These are phyloP conservation scores for Stegastes partitus DNA, from an alignment of 2,113 vertebrate species.

Conservation along the genomic window DNA sequence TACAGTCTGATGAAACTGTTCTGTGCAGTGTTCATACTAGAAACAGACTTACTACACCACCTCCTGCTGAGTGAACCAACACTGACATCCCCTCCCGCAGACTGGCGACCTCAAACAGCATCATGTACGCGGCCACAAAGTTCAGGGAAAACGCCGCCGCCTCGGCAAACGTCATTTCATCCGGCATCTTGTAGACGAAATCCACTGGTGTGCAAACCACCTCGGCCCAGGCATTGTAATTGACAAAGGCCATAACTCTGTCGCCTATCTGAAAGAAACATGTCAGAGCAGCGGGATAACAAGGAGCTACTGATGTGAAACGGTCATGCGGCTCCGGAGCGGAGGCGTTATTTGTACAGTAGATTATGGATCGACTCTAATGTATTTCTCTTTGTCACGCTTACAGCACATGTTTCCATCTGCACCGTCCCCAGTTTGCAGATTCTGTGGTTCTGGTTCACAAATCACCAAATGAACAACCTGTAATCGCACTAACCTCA, in stretches of 20 bases:
- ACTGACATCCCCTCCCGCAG: conserved; percentile 98
- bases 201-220: conserved; percentile 93
- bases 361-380: not conserved
- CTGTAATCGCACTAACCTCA: conserved; percentile 87
- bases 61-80: conserved; percentile 96
- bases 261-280: conserved; percentile 91
- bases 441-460: not conserved
- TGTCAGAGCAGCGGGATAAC: conserved; percentile 8
- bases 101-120: conserved; percentile 98
- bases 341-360: not conserved
- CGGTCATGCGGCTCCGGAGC: not conserved
- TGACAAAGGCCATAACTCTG: conserved; percentile 96
- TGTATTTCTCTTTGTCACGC: not conserved
- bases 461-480: not conserved
- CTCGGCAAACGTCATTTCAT: conserved; percentile 96
- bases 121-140: conserved; percentile 98
- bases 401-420: not conserved
- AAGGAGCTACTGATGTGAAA: not conserved
- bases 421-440: not conserved
- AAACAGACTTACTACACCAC: conserved; percentile 91
- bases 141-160: conserved; percentile 96
- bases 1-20: not conserved
- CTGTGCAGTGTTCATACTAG: not conserved
- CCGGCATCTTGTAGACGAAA: conserved; percentile 96
- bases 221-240: conserved; percentile 98